These are phyloP conservation scores for Pseudococcus jackbeardsleyi DNA, from an alignment of 2,888 invertebrate species.

Conservation along the genomic window DNA sequence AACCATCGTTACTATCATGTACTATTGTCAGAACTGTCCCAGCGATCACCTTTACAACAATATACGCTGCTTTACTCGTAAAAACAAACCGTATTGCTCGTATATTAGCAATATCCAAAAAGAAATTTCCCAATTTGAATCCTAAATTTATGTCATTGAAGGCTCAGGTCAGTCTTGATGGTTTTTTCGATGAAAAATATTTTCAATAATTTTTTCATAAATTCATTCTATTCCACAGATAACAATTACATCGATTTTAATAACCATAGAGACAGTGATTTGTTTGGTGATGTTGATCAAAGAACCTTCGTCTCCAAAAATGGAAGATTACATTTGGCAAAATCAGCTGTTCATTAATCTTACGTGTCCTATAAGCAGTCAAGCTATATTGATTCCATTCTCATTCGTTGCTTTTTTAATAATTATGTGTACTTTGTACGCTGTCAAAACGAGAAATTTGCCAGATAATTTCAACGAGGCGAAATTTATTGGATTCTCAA, in stretches of 20 bases:
- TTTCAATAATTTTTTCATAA: not conserved
- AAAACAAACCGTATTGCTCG: conserved; percentile 84
- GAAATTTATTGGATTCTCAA: conserved; percentile 82
- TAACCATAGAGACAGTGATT: not conserved
- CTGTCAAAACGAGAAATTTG: conserved; percentile 81
- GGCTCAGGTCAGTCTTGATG: conserved; percentile 71
- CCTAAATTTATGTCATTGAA: conserved; percentile 77
- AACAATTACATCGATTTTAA: not conserved
- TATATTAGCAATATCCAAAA: conserved; percentile 81
- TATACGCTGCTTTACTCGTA: conserved; percentile 81
- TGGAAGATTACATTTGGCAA: not conserved
- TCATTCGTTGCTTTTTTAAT: conserved; percentile 81
- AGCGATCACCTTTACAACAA: conserved; percentile 79
- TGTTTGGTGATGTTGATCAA: not conserved
- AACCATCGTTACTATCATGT: conserved; percentile 75
- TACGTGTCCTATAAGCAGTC: not conserved
- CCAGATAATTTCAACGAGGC: conserved; percentile 88
- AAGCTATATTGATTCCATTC: conserved; percentile 73
- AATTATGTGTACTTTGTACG: conserved; percentile 81
- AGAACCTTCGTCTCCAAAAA: not conserved
- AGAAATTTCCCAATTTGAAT: conserved; percentile 79
- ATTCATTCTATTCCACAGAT: not conserved
- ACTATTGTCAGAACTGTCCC: conserved; percentile 75
- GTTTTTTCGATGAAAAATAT: not conserved
- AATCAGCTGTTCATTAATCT: not conserved